Conservation (phyloP, 2,113 vertebrate genomes). For the Thunnus maccoyii region DNA sequence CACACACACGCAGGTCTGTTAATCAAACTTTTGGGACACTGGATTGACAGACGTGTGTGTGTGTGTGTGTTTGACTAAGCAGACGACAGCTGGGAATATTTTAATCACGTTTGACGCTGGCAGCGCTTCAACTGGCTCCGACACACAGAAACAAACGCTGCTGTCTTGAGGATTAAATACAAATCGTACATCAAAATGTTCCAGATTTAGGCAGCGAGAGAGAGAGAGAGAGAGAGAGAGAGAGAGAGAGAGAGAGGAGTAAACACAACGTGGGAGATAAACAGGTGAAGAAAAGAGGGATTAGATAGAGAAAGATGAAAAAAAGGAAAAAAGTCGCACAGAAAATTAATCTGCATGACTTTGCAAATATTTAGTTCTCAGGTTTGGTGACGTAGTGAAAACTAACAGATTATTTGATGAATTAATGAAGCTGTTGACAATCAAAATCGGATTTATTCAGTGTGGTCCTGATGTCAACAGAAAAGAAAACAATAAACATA, state of each 20-base stretch:
- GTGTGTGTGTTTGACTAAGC: not conserved
- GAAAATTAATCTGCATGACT: too few relatives aligned
- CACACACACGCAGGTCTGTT: constrained; percentile 14
- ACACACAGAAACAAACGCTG: constrained; percentile 32
- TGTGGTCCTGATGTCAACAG: too few relatives aligned
- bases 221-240: not conserved
- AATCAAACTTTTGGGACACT: constrained; percentile 14
- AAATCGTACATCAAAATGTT: constrained; percentile 28
- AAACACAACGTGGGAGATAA: not conserved
- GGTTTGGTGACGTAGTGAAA: too few relatives aligned
- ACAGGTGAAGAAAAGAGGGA: constrained; percentile 1
- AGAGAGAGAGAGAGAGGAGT: not conserved
- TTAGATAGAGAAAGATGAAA: too few relatives aligned
- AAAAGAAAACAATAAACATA: too few relatives aligned
- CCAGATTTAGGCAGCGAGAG: constrained; percentile 12
- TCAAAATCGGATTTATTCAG: too few relatives aligned
- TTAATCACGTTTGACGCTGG: constrained; percentile 25
- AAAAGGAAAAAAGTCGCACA: too few relatives aligned
- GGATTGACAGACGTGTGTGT: not conserved
- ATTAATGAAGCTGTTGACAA: too few relatives aligned
- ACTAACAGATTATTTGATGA: too few relatives aligned
- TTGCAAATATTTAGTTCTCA: too few relatives aligned
- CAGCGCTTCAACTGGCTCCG: not conserved
- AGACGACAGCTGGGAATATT: constrained; percentile 46
- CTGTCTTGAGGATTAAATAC: constrained; percentile 59